phyloP scores from a whole-genome alignment of 2,113 vertebrate genomes.

The Pogonocichla stellata region DNA sequence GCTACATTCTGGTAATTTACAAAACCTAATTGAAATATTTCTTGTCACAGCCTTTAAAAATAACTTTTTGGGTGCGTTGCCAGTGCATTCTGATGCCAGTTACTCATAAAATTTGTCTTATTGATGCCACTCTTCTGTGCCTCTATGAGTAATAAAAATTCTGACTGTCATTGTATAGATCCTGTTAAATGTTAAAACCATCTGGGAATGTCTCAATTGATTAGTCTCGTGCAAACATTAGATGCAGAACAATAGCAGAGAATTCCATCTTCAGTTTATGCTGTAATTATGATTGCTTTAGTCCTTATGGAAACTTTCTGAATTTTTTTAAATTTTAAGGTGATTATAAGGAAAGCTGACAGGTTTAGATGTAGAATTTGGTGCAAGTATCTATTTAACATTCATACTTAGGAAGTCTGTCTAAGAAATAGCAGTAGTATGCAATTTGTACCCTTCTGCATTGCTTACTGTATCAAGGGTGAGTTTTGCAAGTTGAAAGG shows the following conservation, averaged over 20 bases:
- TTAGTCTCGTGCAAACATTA: background rate
- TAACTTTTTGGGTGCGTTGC: background rate
- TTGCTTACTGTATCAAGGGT: background rate
- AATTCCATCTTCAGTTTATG: background rate
- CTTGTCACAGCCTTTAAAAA: background rate
- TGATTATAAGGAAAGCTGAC: background rate
- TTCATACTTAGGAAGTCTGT: background rate
- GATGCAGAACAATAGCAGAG: background rate
- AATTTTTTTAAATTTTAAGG: background rate
- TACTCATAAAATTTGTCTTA: conserved; percentile 5
- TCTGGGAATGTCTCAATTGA: background rate
- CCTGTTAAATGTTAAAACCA: background rate
- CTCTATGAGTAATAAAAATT: conserved; percentile 4
- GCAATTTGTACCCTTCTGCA: background rate
- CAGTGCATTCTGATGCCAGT: background rate
- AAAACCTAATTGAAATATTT: conserved; percentile 10
- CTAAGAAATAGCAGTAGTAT: background rate
- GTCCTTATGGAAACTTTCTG: background rate
- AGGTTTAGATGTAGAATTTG: background rate
- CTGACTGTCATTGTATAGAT: background rate
- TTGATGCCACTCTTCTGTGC: background rate
- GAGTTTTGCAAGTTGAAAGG: background rate
- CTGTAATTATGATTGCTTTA: background rate
- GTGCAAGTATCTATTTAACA: background rate
- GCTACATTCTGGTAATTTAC: conserved; percentile 17